Conservation (phyloP, 2,888 invertebrate species). For the Anoplius nigerrimus region DNA sequence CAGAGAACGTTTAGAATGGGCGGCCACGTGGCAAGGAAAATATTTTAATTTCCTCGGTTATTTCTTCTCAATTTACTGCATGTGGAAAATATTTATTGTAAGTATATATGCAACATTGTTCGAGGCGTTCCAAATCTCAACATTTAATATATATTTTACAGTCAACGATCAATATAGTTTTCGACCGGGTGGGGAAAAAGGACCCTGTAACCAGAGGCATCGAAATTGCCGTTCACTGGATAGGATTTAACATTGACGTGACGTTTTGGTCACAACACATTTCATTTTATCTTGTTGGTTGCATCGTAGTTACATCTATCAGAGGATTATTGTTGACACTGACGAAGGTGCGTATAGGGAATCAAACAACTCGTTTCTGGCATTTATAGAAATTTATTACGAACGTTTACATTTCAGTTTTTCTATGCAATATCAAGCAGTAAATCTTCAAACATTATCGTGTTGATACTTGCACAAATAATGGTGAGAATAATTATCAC, state of each 20-base stretch:
- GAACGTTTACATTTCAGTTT: conserved; percentile 82
- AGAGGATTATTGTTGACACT: conserved; percentile 95
- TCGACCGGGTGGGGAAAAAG: conserved; percentile 98
- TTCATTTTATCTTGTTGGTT: conserved; percentile 96
- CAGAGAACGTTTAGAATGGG: conserved; percentile 95
- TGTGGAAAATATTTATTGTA: conserved; percentile 99
- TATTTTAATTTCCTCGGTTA: conserved; percentile 99
- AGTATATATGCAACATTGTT: conserved; percentile 72
- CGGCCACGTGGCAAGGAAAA: conserved; percentile 96
- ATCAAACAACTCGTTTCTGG: no score
- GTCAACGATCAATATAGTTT: conserved; percentile 99
- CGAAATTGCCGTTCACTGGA: conserved; percentile 97
- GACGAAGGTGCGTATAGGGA: conserved; percentile 85
- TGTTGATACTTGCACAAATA: conserved; percentile 96
- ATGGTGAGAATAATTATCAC: conserved; percentile 81
- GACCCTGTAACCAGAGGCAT: conserved; percentile 98
- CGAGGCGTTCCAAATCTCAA: background rate
- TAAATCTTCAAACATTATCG: conserved; percentile 98
- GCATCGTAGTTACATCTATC: conserved; percentile 98
- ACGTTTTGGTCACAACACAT: conserved; percentile 99
- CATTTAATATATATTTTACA: conserved; percentile 74
- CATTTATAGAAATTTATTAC: background rate
- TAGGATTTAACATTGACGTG: conserved; percentile 97
- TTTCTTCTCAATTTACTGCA: conserved; percentile 98
- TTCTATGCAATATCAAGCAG: conserved; percentile 99